A percentile compares a stretch with the other conserved stretches of the same genome.
These are phyloP conservation scores for Pogonomyrmex californicus DNA, from an alignment of 1,140 invertebrate genomes.

Conservation along the genomic window DNA sequence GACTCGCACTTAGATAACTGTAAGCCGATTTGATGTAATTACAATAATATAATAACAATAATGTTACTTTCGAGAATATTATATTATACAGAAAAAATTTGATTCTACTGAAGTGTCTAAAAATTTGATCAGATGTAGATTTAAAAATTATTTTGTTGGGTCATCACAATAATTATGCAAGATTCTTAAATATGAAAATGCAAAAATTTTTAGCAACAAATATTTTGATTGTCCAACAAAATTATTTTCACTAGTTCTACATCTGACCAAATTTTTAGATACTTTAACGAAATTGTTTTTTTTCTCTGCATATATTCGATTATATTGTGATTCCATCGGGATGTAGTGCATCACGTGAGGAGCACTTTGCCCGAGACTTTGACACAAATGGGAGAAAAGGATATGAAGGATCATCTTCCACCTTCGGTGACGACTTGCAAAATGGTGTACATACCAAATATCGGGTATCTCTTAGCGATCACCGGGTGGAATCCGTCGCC, in stretches of 20 bases:
- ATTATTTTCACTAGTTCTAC: no score
- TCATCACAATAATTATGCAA: no score
- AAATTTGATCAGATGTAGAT: no score
- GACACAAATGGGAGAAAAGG: constrained; percentile 90
- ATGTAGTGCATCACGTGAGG: constrained; percentile 56
- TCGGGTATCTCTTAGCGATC: constrained; percentile 93
- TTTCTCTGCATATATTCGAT: neutral
- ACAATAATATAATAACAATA: neutral
- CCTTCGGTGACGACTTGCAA: constrained; percentile 90
- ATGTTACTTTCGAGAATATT: neutral
- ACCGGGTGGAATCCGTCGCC: constrained; percentile 88
- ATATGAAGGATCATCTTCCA: constrained; percentile 89
- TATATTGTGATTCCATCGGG: neutral
- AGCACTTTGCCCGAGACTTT: constrained; percentile 87
- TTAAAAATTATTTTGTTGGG: no score
- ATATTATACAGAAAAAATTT: no score
- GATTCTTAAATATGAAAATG: no score
- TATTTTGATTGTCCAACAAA: no score
- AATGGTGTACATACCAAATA: constrained; percentile 93
- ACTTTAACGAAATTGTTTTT: no score
- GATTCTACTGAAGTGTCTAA: no score
- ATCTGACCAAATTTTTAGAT: no score
- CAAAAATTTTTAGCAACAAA: no score
- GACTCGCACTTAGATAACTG: constrained; percentile 90
- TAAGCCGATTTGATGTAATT: constrained; percentile 82